Base-by-base conservation (phyloP, 2,888 invertebrate genomes). In the Tanytarsus gracilentus region DNA sequence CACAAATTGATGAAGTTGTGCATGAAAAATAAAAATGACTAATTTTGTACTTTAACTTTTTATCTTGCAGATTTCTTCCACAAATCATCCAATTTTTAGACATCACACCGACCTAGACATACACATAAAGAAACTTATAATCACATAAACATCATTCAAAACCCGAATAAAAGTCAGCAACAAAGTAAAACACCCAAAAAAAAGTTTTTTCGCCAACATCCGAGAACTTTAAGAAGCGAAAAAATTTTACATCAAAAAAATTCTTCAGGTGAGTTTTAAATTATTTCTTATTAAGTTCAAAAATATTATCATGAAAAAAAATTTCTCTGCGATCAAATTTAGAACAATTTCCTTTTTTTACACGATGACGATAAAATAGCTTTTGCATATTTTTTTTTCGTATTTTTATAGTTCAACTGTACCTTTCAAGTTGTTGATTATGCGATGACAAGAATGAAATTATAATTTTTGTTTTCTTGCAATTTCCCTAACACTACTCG, bases 21-120 rank as follows among this genome's bases (percentile, higher is more conserved):
- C 7, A 16, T n/a, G 18, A 39, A 39, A 39, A 39, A 16, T 39
- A 36, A 36, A n/a, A 40, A 18, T 30, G 7, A 18, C 4, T 14
- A 40, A 40, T 40, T 40, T 40, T 40, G 8, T 18, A 40, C 21
- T 40, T 18, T 40, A 8, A 30, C 2, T 39, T 39, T 16, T 39
- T 26, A 23, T 11, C 6, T 55, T 55, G 4, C 55, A 55, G 55
- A 55, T 55, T 55, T 55, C 55, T 55, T 55, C 55, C 55, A 55
- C 33, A 55, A 55, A 27, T 40, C 23, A 55, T 40, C 40, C 21
- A 55, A 55, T 55, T n/a, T n/a, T n/a, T 55, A 53, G 36, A 36
- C 53, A 53, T 36, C 36, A 53, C 53, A 53, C 53, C 53, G 53
- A 53, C 53, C 36, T 53, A 53, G 36, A 53, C 33, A 23, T 11